A percentile compares a stretch with the other conserved stretches of the same genome.
These are phyloP conservation scores for Synanthedon vespiformis DNA, from an alignment of 2,888 invertebrate species.

Conservation along the genomic window DNA sequence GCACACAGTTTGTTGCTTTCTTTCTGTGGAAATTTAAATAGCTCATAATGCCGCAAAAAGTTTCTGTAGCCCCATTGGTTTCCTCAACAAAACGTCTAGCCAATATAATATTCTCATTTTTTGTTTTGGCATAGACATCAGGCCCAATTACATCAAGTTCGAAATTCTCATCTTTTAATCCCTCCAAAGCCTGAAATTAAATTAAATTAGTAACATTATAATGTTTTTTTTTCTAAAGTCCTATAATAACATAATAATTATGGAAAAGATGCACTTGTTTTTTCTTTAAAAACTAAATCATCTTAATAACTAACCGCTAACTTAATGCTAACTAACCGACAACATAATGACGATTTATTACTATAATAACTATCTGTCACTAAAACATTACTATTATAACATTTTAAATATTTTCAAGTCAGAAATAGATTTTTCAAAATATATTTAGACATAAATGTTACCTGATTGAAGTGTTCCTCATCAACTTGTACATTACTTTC, in stretches of 20 bases:
- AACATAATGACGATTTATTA: no score
- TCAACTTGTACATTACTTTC: constrained; percentile 9
- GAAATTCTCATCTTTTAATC: constrained; percentile 65
- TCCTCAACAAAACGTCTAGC: constrained; percentile 48
- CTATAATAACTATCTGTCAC: no score
- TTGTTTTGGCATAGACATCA: constrained; percentile 41
- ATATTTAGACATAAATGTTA: no score
- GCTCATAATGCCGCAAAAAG: constrained; percentile 71
- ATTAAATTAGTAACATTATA: not conserved
- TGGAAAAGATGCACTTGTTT: no score
- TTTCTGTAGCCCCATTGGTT: constrained; percentile 56
- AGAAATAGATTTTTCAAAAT: no score
- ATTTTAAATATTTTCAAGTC: no score
- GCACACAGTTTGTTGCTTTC: constrained; percentile 54
- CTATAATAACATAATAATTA: no score
- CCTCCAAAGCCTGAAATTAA: constrained; percentile 51
- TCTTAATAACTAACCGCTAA: no score
- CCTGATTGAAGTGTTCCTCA: not conserved
- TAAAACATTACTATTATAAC: no score
- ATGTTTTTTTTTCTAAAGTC: no score
- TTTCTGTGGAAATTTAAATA: constrained; percentile 71
- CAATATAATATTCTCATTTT: constrained; percentile 32
- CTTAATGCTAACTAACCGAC: no score
- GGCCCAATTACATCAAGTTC: constrained; percentile 75
- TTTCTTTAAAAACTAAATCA: no score